phyloP scores from a whole-genome alignment of 2,888 invertebrate genomes.

The Amphipoea lucens region DNA sequence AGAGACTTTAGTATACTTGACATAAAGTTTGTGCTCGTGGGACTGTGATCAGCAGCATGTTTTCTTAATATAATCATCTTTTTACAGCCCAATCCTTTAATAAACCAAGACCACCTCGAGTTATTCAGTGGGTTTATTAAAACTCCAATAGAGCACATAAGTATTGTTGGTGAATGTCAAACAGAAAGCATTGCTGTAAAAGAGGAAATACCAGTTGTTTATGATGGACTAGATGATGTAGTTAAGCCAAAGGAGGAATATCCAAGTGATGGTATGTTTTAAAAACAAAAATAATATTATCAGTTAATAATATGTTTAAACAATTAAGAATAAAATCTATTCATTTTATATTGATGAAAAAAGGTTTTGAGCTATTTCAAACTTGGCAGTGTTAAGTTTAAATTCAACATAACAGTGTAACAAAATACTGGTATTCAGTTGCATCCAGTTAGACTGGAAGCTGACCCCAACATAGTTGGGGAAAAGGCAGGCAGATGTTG shows the following conservation, averaged over 20 bases:
- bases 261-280: not conserved
- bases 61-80: not conserved
- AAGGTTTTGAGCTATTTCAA: too few relatives aligned
- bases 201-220: not conserved
- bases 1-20: not conserved
- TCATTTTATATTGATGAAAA: too few relatives aligned
- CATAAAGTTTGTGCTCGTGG: too few relatives aligned
- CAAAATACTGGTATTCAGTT: too few relatives aligned
- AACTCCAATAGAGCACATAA: not conserved
- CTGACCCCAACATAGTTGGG: too few relatives aligned
- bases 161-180: not conserved
- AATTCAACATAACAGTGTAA: too few relatives aligned
- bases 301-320: too few relatives aligned
- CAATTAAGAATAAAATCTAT: too few relatives aligned
- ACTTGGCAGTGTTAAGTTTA: too few relatives aligned
- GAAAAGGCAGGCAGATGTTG: too few relatives aligned
- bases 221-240: not conserved
- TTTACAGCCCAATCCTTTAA: not conserved
- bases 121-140: not conserved
- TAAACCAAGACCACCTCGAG: not conserved
- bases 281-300: too few relatives aligned
- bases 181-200: not conserved
- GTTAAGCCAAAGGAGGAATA: not conserved
- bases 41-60: not conserved
- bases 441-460: too few relatives aligned